Evolutionary conservation across 1,140 invertebrate genomes (phyloP), one percentile per base, ranked within the genome.

Genomic region (Mylabris phalerata): DNA sequence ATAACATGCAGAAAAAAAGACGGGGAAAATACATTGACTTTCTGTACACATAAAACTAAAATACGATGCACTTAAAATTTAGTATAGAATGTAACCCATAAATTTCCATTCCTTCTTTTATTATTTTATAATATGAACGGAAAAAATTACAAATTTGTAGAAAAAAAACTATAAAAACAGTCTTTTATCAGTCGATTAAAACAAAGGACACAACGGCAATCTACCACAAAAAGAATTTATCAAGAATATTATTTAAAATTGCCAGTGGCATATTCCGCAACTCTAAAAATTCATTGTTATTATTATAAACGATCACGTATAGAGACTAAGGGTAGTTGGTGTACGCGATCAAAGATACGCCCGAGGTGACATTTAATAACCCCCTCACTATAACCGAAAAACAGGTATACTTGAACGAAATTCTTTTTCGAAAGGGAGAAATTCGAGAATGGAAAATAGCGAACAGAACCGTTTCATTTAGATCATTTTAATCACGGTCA

Each of bases 241-340:
- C 59, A 46, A 60, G 50, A 55, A 60, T 56, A 60, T 56, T 50
- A 60, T 60, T 60, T 50, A 60, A 56, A 55, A 13, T 27, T 32
- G 54, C 52, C 48, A 38, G 26, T 5, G 56, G 52, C 59, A 60
- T 47, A 47, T 56, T 60, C 47, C 44, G 25, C 41, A 50, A 50
- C 52, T 52, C 41, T 60, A 50, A 56, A 32, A 32, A 56, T 56
- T 25, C 50, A 60, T 60, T 60, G 54, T 60, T 46, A 50, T 45
- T 56, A 56, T 56, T 50, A 56, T 45, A 42, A 48, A 49, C 48
- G 32, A 52, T 48, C 38, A 3, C 48, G 24, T 47, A 49, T 32
- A 32, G 4, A 56, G 55, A 54, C 49, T 40, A 50, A 52, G 45
- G 45, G 50, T 27, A 44, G 32, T 19, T 19, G 19, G 19, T 19